Evolutionary conservation across 2,797 vertebrate species (phyloP).

Genomic region (Pristis pectinata): DNA sequence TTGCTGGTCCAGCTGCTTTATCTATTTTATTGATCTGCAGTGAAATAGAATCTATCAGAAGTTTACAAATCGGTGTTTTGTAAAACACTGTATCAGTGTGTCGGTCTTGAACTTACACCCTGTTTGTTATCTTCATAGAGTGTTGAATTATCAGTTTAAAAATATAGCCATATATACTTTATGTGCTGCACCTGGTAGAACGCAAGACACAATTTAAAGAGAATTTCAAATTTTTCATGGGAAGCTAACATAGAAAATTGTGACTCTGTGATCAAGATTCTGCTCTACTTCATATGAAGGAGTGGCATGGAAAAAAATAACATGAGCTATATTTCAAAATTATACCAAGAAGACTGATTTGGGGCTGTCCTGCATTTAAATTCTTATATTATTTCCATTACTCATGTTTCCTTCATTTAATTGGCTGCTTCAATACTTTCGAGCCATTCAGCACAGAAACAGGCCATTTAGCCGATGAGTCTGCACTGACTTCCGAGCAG

Average conservation of each 20-base stretch:
- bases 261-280: background rate
- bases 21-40: slow-evolving; percentile 46
- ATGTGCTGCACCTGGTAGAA: background rate
- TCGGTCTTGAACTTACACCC: slow-evolving; percentile 27
- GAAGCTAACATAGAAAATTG: background rate
- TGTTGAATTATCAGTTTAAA: background rate
- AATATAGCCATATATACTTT: background rate
- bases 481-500: too few species aligned
- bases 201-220: background rate
- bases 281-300: background rate
- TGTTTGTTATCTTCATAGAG: background rate
- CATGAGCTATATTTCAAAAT: background rate
- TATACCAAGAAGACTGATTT: background rate
- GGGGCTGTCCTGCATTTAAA: background rate
- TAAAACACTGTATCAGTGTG: slow-evolving; percentile 35
- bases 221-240: background rate
- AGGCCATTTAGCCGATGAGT: too few species aligned
- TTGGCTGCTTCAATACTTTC: background rate
- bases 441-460: background rate
- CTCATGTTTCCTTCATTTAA: background rate
- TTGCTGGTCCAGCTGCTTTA: slow-evolving; percentile 41
- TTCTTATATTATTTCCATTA: background rate
- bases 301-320: background rate
- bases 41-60: slow-evolving; percentile 44
- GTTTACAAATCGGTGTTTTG: slow-evolving; percentile 47